phyloP scores from a whole-genome alignment of 1,140 invertebrate genomes.

The Prorops nasuta region DNA sequence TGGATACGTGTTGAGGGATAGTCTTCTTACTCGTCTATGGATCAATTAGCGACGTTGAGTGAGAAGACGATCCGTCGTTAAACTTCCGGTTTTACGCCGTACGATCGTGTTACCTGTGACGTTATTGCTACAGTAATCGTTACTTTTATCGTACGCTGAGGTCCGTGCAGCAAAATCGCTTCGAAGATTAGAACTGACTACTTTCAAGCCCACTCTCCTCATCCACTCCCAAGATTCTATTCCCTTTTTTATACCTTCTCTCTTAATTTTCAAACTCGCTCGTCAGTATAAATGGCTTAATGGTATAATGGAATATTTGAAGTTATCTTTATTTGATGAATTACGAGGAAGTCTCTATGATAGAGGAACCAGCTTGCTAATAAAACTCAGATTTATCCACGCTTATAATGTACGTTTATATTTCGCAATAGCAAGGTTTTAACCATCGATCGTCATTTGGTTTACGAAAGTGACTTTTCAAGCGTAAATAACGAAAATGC shows the following conservation, averaged over 20 bases:
- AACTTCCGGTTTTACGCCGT: neutral
- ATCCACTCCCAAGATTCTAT: too few species aligned
- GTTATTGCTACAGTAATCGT: neutral
- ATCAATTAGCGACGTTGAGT: neutral
- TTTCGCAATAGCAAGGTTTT: too few species aligned
- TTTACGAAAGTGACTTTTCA: constrained; percentile 17
- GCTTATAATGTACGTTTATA: too few species aligned
- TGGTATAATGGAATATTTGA: too few species aligned
- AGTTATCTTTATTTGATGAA: too few species aligned
- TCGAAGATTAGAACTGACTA: neutral
- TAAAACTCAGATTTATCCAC: too few species aligned
- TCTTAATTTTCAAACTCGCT: too few species aligned
- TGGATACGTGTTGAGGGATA: too few species aligned
- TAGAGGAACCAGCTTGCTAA: too few species aligned
- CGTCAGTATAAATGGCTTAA: too few species aligned
- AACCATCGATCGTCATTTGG: constrained; percentile 21
- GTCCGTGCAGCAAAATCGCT: neutral
- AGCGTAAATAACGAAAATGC: constrained; percentile 20
- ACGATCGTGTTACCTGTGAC: neutral
- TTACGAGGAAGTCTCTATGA: too few species aligned
- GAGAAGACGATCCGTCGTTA: neutral
- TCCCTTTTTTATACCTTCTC: neutral
- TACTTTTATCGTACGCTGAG: neutral
- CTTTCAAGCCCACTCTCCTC: neutral
- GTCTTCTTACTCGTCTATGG: neutral